Evolutionary conservation across 2,797 vertebrate genomes (phyloP), one percentile per base, ranked within the genome.

Genomic region (Enteromius treurensis): DNA sequence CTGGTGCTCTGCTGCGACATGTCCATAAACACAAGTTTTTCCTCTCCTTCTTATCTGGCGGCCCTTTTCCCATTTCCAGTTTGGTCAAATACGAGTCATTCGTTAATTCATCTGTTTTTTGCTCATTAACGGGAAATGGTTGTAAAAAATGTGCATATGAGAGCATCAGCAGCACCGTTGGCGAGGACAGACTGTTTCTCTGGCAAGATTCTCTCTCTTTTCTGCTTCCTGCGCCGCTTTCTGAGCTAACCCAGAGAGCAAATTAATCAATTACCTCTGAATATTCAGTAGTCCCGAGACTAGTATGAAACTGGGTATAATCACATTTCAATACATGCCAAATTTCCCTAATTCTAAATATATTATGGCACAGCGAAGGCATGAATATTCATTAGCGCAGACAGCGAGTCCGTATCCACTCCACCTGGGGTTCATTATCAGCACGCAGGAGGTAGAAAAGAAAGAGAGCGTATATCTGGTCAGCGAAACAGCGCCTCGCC

Each of bases 1-100:
- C 92, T 89, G 90, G 85, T 85, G 90, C 92, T 93, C 91, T 91
- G 91, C 82, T 86, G 76, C 77, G 73, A 77, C 80, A 74, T 82
- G 85, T 77, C 77, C 53, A 80, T 80, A 80, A 82, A 78, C 85
- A 81, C 49, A 58, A 79, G 67, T 64, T 74, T 76, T 73, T 26
- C 67, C 71, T 65, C 45, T 67, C 79, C 60, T 45, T 75, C 32
- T 77, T 65, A 65, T 84, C 70, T 74, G 19, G 23, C 29, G 34
- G 23, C 67, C 17, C 34, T 37, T 79, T 67, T 71, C 58, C 76
- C 8, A 62, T 49, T 42, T 51, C 45, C 42, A 69, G 74, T 74
- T 77, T 67, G 58, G 26, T 67, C 23, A 77, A 71, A 77, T 42
- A 14, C 45, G 19, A 67, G 23, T 58, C n/a, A 9, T 60, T 77